Conservation (phyloP, 1,140 invertebrate species). For the Odontomachus brunneus region DNA sequence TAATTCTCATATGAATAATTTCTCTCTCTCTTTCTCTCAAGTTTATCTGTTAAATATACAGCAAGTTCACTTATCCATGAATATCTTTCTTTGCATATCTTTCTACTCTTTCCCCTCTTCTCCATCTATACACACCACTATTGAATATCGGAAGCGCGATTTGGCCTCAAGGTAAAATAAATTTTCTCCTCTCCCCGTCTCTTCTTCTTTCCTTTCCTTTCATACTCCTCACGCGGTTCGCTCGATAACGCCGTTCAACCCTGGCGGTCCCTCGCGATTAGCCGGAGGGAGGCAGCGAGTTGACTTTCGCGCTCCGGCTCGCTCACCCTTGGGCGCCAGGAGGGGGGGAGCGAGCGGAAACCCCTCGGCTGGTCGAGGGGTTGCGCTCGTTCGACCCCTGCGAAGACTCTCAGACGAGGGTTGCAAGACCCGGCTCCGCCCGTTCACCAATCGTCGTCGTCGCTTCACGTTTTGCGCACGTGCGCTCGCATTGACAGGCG, state of each 20-base stretch:
- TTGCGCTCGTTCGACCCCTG: conserved; percentile 49
- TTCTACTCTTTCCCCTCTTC: neutral
- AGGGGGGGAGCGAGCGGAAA: neutral
- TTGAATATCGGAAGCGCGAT: neutral
- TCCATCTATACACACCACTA: neutral
- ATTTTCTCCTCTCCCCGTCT: neutral
- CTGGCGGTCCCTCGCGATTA: conserved; percentile 43
- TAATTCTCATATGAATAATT: too few relatives aligned
- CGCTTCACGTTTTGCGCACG: conserved; percentile 49
- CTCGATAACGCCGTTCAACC: conserved; percentile 42
- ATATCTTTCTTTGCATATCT: neutral
- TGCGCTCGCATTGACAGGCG: conserved; percentile 19
- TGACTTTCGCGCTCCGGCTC: conserved; percentile 73
- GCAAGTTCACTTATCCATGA: too few relatives aligned
- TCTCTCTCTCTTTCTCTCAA: too few relatives aligned
- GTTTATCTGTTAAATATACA: too few relatives aligned
- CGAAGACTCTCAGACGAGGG: conserved; percentile 29
- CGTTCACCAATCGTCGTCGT: conserved; percentile 74
- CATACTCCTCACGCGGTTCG: conserved; percentile 8
- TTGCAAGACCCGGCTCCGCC: conserved; percentile 76
- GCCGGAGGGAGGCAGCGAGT: conserved; percentile 53
- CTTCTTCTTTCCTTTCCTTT: neutral
- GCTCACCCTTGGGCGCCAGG: neutral
- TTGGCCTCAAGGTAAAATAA: conserved; percentile 14
- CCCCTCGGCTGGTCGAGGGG: conserved; percentile 36